Evolutionary conservation across 2,797 vertebrate genomes (phyloP), one percentile per base, ranked within the genome.

Genomic region (Chelmon rostratus): DNA sequence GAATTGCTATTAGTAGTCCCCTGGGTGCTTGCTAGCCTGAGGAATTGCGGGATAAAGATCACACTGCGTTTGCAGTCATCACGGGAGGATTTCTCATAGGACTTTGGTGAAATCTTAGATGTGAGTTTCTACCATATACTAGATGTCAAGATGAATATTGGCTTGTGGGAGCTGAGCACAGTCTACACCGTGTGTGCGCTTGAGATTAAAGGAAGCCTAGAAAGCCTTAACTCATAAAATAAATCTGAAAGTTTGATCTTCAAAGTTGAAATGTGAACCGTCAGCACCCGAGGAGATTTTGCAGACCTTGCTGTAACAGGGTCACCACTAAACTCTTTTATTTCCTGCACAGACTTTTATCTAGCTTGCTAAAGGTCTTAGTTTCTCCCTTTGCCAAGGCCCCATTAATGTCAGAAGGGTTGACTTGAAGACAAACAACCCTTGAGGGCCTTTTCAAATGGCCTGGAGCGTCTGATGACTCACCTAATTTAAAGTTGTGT

Each of bases 341-440:
- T 79, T 81, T 75, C 49, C 40, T 59, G 19, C 28, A 4, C 1
- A 67, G 61, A 75, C 57, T 75, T 69, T 77, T 73, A 71, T 77
- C 56, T 50, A 40, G 40, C 52, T 64, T 78, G 37, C 68, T 68
- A 68, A 87, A 86, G 63, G 75, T 68, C 57, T 73, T 49, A 25
- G 25, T 40, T 78, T 52, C 12, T 28, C 13, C 73, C 62, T 63
- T 85, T 83, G 5, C 47, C 56, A 58, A 61, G 76, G 71, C 69
- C 86, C 85, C 76, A 65, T 83, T 91, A 82, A 90, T 86, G 86
- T 90, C 91, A 87, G 57, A 86, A 65, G 76, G 69, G 81, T 73
- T 91, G 89, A 90, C 91, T 75, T 87, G 61, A 86, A 85, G 81
- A 88, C 73, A 82, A 91, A 91, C 79, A 86, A 72, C 72, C 74